Conservation (phyloP, 2,113 vertebrate species). For the Lasiurus borealis region DNA sequence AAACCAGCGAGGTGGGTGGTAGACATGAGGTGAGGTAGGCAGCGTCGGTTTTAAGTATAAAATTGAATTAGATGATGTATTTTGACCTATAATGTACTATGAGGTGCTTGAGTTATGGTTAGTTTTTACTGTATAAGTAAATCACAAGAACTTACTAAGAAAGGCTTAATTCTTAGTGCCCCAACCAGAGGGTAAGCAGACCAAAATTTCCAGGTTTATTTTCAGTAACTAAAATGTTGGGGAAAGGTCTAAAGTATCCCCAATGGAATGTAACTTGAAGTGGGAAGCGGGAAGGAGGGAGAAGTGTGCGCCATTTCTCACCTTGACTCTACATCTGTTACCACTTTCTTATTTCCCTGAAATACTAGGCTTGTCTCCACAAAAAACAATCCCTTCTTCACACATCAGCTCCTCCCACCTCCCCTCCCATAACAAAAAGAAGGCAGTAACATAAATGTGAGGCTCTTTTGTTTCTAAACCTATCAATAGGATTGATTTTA, state of each 20-base stretch:
- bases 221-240: conserved; percentile 75
- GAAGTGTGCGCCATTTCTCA: conserved; percentile 76
- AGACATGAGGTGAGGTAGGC: background rate
- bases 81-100: conserved; percentile 56
- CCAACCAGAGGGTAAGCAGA: conserved; percentile 67
- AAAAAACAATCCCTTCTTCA: conserved; percentile 80
- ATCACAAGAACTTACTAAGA: conserved; percentile 63
- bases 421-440: conserved; percentile 62
- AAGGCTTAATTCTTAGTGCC: conserved; percentile 75
- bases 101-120: conserved; percentile 71
- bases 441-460: conserved; percentile 38
- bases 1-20: conserved; percentile 56
- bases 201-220: conserved; percentile 79
- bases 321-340: conserved; percentile 83
- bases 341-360: conserved; percentile 83
- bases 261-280: conserved; percentile 81
- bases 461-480: conserved; percentile 72
- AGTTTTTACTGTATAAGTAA: conserved; percentile 74
- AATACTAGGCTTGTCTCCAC: conserved; percentile 81
- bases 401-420: conserved; percentile 27
- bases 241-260: conserved; percentile 80
- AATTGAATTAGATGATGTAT: conserved; percentile 47
- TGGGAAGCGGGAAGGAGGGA: conserved; percentile 78
- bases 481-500: conserved; percentile 67
- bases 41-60: conserved; percentile 53